Evolutionary conservation across 2,113 vertebrate species (phyloP).

Genomic region (Ranitomeya imitator): DNA sequence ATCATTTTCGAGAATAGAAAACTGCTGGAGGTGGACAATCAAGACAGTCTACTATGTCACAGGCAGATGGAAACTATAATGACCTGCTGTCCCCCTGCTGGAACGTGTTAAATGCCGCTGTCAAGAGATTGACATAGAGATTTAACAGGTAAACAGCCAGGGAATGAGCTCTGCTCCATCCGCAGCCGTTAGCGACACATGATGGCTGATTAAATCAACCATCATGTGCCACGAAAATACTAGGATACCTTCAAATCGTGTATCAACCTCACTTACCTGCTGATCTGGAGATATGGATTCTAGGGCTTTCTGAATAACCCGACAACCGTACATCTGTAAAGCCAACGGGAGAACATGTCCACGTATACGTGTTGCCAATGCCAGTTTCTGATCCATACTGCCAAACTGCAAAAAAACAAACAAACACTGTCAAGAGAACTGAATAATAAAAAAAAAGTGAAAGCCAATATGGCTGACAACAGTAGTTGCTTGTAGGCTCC

Average conservation of each 20-base stretch:
- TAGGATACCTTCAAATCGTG: background rate
- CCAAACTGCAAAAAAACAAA: slow-evolving; percentile 80
- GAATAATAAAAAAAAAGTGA: background rate
- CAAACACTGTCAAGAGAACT: background rate
- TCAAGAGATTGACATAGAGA: too few species aligned
- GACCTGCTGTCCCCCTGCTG: too few species aligned
- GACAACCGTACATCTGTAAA: slow-evolving; percentile 95
- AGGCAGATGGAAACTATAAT: too few species aligned
- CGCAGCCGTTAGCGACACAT: too few species aligned
- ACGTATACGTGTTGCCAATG: slow-evolving; percentile 90
- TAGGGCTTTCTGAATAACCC: slow-evolving; percentile 96
- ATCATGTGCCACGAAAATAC: too few species aligned
- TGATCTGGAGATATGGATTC: slow-evolving; percentile 97
- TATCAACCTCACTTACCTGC: slow-evolving; percentile 84
- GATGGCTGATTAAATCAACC: too few species aligned
- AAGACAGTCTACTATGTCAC: too few species aligned
- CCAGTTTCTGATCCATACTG: slow-evolving; percentile 93
- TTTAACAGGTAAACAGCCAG: background rate
- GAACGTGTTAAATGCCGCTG: background rate
- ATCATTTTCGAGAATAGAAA: too few species aligned
- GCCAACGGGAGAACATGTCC: slow-evolving; percentile 92
- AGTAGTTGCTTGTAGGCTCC: too few species aligned
- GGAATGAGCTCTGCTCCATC: too few species aligned
- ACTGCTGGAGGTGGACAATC: too few species aligned
- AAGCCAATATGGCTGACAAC: background rate